Evolutionary conservation across 2,888 invertebrate species (phyloP).

Genomic region (Priocnemis perturbator): DNA sequence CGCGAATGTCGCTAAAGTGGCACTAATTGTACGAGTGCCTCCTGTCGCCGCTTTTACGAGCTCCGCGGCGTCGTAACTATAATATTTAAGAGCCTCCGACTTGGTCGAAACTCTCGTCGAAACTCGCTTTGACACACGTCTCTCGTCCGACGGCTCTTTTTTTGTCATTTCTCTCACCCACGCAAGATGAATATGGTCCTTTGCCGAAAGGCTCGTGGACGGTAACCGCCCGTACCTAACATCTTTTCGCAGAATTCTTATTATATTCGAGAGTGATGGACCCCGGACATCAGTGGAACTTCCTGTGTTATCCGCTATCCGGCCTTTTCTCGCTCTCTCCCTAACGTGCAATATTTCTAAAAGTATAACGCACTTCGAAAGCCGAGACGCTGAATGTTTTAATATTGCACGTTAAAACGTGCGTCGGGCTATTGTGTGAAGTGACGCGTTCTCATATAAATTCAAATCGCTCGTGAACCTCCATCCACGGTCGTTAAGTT

Average conservation of each 20-base stretch:
- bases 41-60: neutral
- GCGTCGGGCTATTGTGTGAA: too few species aligned
- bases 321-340: too few species aligned
- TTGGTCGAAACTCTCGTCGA: neutral
- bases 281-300: constrained; percentile 6
- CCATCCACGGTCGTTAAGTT: too few species aligned
- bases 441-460: too few species aligned
- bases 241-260: constrained; percentile 17
- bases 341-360: too few species aligned
- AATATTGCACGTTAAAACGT: too few species aligned
- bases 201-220: constrained; percentile 3
- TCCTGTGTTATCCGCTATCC: constrained; percentile 1
- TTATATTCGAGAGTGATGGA: constrained; percentile 20
- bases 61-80: neutral
- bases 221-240: neutral
- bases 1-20: too few species aligned
- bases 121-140: neutral
- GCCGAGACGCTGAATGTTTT: too few species aligned
- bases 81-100: neutral
- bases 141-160: neutral
- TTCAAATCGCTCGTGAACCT: too few species aligned
- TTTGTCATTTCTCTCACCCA: neutral
- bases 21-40: too few species aligned
- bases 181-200: neutral
- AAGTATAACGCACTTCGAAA: too few species aligned